Evolutionary conservation across 1,140 invertebrate species (phyloP).

Genomic region (Drosophila pseudoananassae): DNA sequence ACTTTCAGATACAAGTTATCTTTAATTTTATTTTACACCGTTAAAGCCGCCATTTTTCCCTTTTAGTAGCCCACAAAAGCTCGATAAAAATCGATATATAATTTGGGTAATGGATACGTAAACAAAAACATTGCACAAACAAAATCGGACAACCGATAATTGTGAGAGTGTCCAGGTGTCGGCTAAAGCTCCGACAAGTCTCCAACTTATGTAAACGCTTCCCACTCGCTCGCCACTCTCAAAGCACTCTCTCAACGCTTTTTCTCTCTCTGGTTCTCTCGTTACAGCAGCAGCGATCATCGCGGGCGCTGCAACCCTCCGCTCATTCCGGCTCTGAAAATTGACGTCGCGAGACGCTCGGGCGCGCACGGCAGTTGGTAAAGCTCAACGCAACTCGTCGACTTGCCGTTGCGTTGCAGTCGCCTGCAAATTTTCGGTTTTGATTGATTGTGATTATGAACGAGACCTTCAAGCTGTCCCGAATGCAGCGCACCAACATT

Average conservation of each 20-base stretch:
- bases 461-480: slow-evolving; percentile 69
- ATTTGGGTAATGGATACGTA: slow-evolving; percentile 13
- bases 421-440: slow-evolving; percentile 40
- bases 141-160: slow-evolving; percentile 17
- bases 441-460: slow-evolving; percentile 70
- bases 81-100: slow-evolving; percentile 17
- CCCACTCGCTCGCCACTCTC: slow-evolving; percentile 16
- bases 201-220: slow-evolving; percentile 72
- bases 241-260: slow-evolving; percentile 34
- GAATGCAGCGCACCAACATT: slow-evolving; percentile 83
- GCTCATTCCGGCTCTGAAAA: slow-evolving; percentile 59
- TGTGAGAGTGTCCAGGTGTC: slow-evolving; percentile 41
- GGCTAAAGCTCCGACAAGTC: slow-evolving; percentile 1
- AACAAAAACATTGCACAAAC: slow-evolving; percentile 16
- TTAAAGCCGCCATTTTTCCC: too few relatives aligned
- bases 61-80: neutral
- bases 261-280: slow-evolving; percentile 43
- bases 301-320: slow-evolving; percentile 65
- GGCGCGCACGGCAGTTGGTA: slow-evolving; percentile 54
- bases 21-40: too few relatives aligned
- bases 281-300: slow-evolving; percentile 66
- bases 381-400: neutral
- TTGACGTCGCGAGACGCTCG: slow-evolving; percentile 67
- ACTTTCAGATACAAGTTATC: too few relatives aligned
- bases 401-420: slow-evolving; percentile 28